Evolutionary conservation across 2,797 vertebrate genomes (phyloP), one percentile per base, ranked within the genome.

Genomic region (Euphonia xanthogaster): DNA sequence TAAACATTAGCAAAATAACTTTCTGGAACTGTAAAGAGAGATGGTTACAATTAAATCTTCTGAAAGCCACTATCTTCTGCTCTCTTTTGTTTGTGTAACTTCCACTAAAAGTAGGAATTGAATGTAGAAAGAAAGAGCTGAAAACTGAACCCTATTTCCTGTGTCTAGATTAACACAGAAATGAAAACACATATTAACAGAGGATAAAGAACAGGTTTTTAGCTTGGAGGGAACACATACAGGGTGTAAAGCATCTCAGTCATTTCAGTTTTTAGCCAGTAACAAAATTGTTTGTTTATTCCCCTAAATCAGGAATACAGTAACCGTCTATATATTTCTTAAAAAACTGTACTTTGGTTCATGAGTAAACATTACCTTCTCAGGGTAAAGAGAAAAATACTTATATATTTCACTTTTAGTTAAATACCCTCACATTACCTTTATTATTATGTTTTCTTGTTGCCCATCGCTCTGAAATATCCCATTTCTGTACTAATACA

Each of bases 401-500:
- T 54, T 82, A 28, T 5, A 37, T 14, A 31, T 10, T 78, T 60
- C 51, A 55, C 20, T 73, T 93, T 67, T 58, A 93, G 44, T 80
- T 79, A 54, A 78, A 73, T 50, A 82, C 9, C 53, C 65, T 93
- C 58, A 93, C 10, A 42, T 98, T 97, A 99, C 98, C 97, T 98
- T 99, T 95, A 99, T 98, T 77, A 99, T 96, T 94, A 99, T 98
- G 76, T 99, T 99, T 97, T 99, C 98, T 84, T 98, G 98, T 96
- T 99, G 99, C 74, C 99, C 98, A 61, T 99, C 98, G 97, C 99
- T 98, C 88, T 99, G 99, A 97, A 99, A 99, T 96, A 99, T 98
- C 75, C 98, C 98, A 95, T 98, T 99, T 91, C 99, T 99, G 93
- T 85, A 92, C 81, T 86, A 90, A 96, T 33, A 92, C 22, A 90